A percentile compares a stretch with the other conserved stretches of the same genome.
phyloP scores from a whole-genome alignment of 2,113 vertebrate species.

The Rhinolophus sinicus region DNA sequence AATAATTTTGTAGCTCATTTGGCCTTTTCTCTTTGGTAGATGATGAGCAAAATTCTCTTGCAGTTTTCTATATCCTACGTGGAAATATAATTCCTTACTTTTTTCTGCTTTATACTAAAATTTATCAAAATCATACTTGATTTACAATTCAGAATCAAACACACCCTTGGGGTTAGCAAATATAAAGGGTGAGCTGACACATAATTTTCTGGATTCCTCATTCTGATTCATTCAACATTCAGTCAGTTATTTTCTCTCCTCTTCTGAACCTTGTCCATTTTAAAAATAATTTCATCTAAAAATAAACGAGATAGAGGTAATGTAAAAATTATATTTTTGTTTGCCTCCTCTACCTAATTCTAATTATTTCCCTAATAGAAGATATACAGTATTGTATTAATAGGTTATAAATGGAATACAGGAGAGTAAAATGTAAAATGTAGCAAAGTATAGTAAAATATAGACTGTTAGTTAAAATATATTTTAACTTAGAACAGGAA shows the following conservation, averaged over 20 bases:
- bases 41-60: not conserved
- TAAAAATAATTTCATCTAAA: conserved; percentile 62
- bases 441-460: not conserved
- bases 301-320: conserved; percentile 65
- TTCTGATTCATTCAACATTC: conserved; percentile 80
- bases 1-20: not conserved
- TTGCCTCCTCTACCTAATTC: conserved; percentile 55
- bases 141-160: conserved; percentile 69
- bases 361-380: conserved; percentile 41
- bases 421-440: not conserved
- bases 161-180: conserved; percentile 68
- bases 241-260: conserved; percentile 67
- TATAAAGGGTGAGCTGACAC: conserved; percentile 70
- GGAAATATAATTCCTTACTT: conserved; percentile 67
- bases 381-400: not conserved
- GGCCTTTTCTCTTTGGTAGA: not conserved
- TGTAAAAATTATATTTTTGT: conserved; percentile 43
- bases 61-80: not conserved
- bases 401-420: conserved; percentile 17
- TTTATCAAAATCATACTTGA: conserved; percentile 80
- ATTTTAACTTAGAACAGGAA: conserved; percentile 38
- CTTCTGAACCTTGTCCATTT: conserved; percentile 61
- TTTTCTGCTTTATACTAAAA: conserved; percentile 74
- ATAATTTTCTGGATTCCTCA: conserved; percentile 67
- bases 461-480: not conserved